These are phyloP conservation scores for Cantharis lateralis DNA, from an alignment of 2,888 invertebrate species.

Conservation along the genomic window DNA sequence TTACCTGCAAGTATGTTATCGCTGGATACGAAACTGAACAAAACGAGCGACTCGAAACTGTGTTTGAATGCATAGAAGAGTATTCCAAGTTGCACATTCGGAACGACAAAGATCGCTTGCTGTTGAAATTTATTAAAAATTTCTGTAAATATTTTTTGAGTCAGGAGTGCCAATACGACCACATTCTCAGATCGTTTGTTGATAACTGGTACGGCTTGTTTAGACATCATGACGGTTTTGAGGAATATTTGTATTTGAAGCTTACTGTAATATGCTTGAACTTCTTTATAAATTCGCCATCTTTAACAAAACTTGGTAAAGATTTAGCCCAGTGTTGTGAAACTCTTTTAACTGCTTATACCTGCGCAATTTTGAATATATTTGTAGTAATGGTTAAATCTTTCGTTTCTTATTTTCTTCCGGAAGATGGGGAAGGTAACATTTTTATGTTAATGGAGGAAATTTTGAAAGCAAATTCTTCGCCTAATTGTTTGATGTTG, in stretches of 20 bases:
- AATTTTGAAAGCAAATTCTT: neutral
- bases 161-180: neutral
- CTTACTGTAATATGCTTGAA: neutral
- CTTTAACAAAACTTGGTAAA: neutral
- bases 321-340: neutral
- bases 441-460: neutral
- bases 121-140: neutral
- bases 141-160: neutral
- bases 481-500: neutral
- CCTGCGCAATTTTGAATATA: neutral
- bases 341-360: neutral
- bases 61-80: neutral
- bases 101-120: neutral
- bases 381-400: neutral
- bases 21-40: neutral
- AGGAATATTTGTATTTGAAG: constrained; percentile 6
- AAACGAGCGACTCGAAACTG: neutral
- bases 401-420: neutral
- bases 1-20: neutral
- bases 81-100: neutral
- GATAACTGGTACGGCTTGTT: constrained; percentile 3
- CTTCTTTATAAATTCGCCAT: neutral
- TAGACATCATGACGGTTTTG: constrained; percentile 10
- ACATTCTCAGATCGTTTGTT: neutral
- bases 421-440: neutral